A percentile compares a stretch with the other conserved stretches of the same genome.
phyloP scores from a whole-genome alignment of 2,113 vertebrate species.

The Paramisgurnus dabryanus region DNA sequence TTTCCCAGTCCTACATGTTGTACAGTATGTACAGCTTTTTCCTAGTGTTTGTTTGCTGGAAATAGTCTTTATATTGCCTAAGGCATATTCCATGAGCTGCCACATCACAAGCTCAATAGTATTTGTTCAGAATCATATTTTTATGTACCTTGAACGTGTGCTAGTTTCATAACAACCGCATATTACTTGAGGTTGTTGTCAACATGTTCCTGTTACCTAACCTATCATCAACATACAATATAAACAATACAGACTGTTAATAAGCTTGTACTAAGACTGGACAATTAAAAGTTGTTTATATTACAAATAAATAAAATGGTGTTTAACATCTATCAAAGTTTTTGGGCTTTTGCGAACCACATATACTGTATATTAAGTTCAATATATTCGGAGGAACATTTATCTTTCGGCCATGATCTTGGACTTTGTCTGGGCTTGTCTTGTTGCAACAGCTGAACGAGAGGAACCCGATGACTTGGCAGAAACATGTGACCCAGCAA shows the following conservation, averaged over 20 bases:
- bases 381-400: not conserved
- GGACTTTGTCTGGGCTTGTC: conserved; percentile 14
- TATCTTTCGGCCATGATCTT: not conserved
- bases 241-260: not conserved
- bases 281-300: not conserved
- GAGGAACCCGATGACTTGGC: conserved; percentile 12
- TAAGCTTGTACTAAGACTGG: not conserved
- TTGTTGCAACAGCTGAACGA: not conserved
- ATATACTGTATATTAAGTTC: too few relatives aligned
- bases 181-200: conserved; percentile 51
- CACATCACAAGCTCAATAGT: conserved; percentile 28
- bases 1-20: not conserved
- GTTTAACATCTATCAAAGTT: too few relatives aligned
- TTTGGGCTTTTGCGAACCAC: not conserved
- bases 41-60: not conserved
- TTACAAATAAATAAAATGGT: too few relatives aligned
- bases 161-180: not conserved
- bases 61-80: conserved; percentile 24
- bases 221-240: not conserved
- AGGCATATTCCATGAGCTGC: conserved; percentile 58
- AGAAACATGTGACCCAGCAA: conserved; percentile 24
- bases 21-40: not conserved
- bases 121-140: conserved; percentile 60
- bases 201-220: conserved; percentile 19
- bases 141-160: conserved; percentile 57